Evolutionary conservation across 2,888 invertebrate species (phyloP).

Genomic region (Drosophila maculinotata): DNA sequence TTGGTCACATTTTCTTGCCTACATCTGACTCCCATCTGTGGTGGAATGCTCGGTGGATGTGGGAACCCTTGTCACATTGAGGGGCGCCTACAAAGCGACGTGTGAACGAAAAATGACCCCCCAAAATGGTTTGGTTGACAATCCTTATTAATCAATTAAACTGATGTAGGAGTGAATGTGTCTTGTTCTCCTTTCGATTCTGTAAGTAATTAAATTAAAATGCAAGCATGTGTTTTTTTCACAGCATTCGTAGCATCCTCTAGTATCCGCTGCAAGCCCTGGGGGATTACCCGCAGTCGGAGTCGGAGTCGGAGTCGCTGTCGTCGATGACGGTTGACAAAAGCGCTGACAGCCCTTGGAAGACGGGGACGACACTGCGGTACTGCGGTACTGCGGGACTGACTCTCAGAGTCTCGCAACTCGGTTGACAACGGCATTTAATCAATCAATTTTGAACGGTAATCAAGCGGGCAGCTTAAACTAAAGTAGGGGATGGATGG

Average conservation of each 20-base stretch:
- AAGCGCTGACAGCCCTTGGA: conserved; percentile 67
- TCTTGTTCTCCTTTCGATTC: conserved; percentile 52
- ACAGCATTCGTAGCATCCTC: conserved; percentile 38
- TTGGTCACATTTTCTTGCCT: conserved; percentile 39
- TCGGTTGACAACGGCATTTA: conserved; percentile 75
- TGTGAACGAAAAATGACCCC: conserved; percentile 59
- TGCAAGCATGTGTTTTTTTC: conserved; percentile 76
- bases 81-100: conserved; percentile 35
- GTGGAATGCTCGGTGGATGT: background rate
- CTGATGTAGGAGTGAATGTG: conserved; percentile 54
- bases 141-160: conserved; percentile 78
- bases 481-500: conserved; percentile 76
- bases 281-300: conserved; percentile 67
- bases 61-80: conserved; percentile 64
- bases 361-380: conserved; percentile 29
- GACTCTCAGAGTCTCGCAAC: conserved; percentile 2
- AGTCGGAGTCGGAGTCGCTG: too few species aligned
- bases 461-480: conserved; percentile 77
- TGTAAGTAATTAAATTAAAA: conserved; percentile 81
- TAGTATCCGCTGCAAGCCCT: conserved; percentile 52
- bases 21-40: conserved; percentile 69
- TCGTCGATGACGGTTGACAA: conserved; percentile 64
- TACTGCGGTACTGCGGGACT: conserved; percentile 23
- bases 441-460: conserved; percentile 81
- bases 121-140: conserved; percentile 59